Conservation (phyloP, 2,113 vertebrate species). For the Perca flavescens region DNA sequence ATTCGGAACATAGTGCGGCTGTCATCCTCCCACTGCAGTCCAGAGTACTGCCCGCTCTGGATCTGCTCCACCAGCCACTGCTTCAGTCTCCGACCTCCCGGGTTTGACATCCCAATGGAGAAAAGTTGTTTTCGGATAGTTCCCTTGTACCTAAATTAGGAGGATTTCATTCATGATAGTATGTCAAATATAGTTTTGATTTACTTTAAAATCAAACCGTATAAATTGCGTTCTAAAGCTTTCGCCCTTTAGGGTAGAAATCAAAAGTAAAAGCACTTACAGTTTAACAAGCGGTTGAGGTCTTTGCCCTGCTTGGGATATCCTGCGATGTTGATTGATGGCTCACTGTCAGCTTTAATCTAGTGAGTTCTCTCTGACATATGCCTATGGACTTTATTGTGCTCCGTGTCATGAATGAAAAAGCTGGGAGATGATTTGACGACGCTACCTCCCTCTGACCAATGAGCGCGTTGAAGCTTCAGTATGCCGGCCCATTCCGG, state of each 20-base stretch:
- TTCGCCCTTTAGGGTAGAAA: not conserved
- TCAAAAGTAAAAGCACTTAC: slow-evolving; percentile 61
- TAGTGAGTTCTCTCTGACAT: slow-evolving; percentile 15
- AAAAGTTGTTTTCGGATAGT: not conserved
- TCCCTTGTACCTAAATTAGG: slow-evolving; percentile 1
- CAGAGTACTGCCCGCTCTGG: slow-evolving; percentile 90
- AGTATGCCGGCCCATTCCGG: slow-evolving; percentile 45
- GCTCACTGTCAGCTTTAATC: slow-evolving; percentile 27
- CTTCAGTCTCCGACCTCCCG: slow-evolving; percentile 90
- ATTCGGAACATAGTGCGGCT: slow-evolving; percentile 94
- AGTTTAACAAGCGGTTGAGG: not conserved
- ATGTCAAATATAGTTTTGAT: not conserved
- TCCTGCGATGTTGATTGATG: slow-evolving; percentile 23
- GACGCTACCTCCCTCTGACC: slow-evolving; percentile 38
- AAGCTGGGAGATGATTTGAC: slow-evolving; percentile 41
- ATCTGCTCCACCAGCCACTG: slow-evolving; percentile 99
- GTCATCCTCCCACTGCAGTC: slow-evolving; percentile 95
- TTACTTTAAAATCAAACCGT: not conserved
- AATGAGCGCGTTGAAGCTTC: slow-evolving; percentile 49
- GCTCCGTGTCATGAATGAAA: slow-evolving; percentile 69
- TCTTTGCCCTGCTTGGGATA: slow-evolving; percentile 17
- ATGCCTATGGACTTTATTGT: slow-evolving; percentile 37
- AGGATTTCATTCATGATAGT: not conserved
- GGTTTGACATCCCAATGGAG: slow-evolving; percentile 85
- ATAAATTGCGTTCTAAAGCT: not conserved